Evolutionary conservation across 2,113 vertebrate species (phyloP).

Genomic region (Sminthopsis crassicaudata): DNA sequence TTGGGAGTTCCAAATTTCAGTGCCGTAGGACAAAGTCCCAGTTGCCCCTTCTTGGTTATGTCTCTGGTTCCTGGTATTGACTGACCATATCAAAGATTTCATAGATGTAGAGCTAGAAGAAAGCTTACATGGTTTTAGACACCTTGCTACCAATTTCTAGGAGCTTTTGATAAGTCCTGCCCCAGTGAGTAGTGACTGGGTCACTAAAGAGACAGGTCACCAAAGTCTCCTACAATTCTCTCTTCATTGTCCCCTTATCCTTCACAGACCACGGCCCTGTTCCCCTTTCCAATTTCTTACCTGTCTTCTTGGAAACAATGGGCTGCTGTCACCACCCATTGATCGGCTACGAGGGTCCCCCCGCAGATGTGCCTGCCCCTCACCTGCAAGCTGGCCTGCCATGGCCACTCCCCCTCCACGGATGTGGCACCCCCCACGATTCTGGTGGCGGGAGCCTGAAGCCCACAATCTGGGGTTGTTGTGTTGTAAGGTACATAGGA

Average conservation of each 20-base stretch:
- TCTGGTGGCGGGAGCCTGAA: conserved; percentile 87
- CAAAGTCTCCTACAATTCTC: rapidly evolving
- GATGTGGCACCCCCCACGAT: conserved; percentile 90
- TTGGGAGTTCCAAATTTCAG: neutral
- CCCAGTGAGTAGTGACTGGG: no score
- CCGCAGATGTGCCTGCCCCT: conserved; percentile 91
- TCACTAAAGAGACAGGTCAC: neutral
- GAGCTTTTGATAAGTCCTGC: neutral
- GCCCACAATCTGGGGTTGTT: conserved; percentile 89
- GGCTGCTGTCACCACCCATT: conserved; percentile 94
- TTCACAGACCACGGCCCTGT: rapidly evolving
- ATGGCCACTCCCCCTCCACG: conserved; percentile 94
- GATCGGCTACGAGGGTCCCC: conserved; percentile 89
- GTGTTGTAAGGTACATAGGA: neutral
- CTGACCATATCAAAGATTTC: neutral
- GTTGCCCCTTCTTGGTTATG: neutral
- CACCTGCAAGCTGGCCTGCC: conserved; percentile 95
- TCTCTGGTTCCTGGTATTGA: neutral
- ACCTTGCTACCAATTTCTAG: neutral
- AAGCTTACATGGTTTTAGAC: neutral
- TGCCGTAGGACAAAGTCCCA: neutral
- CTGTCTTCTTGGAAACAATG: conserved; percentile 95
- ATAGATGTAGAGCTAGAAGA: neutral
- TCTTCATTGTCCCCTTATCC: rapidly evolving
- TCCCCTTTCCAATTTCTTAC: conserved; percentile 58